Conservation (phyloP, 2,888 invertebrate species). For the Zhengitettix transpicula region DNA sequence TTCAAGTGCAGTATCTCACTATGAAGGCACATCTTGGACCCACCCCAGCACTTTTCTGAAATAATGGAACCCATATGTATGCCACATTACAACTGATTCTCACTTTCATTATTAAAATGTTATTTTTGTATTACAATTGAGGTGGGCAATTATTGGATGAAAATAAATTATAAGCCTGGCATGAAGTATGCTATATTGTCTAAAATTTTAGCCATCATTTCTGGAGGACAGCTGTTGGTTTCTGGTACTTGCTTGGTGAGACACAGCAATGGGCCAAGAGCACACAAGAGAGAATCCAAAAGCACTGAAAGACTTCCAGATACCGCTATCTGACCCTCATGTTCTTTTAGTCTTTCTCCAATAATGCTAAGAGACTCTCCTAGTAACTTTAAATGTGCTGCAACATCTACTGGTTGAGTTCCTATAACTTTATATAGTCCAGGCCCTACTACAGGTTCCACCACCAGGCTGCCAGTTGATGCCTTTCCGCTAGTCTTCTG, state of each 20-base stretch:
- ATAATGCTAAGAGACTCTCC: slow-evolving; percentile 90
- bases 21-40: no score
- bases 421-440: slow-evolving; percentile 35
- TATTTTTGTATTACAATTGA: no score
- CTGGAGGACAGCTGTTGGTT: slow-evolving; percentile 38
- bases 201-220: slow-evolving; percentile 44
- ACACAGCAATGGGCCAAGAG: slow-evolving; percentile 74
- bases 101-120: no score
- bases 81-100: no score
- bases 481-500: not conserved
- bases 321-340: slow-evolving; percentile 90
- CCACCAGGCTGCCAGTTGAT: slow-evolving; percentile 19
- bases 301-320: slow-evolving; percentile 87
- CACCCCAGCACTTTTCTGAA: no score
- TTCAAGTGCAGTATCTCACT: no score
- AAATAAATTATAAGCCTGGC: slow-evolving; percentile 9
- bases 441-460: slow-evolving; percentile 24
- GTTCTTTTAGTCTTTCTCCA: slow-evolving; percentile 81
- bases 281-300: slow-evolving; percentile 80
- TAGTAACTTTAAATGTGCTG: slow-evolving; percentile 77
- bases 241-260: slow-evolving; percentile 71
- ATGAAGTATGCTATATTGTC: slow-evolving; percentile 75
- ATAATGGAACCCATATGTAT: no score
- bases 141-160: no score
- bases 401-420: slow-evolving; percentile 73